Evolutionary conservation across 2,113 vertebrate species (phyloP), one percentile per base, ranked within the genome.

Genomic region (Notothenia rossii): DNA sequence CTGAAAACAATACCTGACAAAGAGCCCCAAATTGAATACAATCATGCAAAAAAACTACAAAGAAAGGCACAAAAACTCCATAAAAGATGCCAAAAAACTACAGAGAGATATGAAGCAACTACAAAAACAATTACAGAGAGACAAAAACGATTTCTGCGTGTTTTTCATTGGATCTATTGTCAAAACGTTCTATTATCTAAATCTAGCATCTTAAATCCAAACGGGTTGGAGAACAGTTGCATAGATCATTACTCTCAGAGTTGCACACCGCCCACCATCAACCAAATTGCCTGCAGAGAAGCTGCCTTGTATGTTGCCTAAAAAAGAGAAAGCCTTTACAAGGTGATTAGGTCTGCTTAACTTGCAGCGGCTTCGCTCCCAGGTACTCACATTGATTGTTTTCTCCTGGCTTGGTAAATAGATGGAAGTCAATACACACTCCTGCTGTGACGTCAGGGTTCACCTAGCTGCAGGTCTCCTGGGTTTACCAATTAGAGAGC

Each of bases 381-480:
- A 22, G 48, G 50, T 78, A 82, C 82, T 89, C 88, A 71, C 80
- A 91, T 86, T 88, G 92, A 92, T 93, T 87, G 87, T 75, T 86
- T 81, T 86, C 84, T 77, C 68, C 80, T 83, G 80, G 22, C 65
- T 61, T 48, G 77, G 81, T 87, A 87, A 90, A 88, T 63, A 76
- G 82, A 73, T 77, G 81, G 72, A 72, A 81, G 86, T 90, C 89
- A 49, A 87, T 92, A 80, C 56, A 33, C 72, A 33, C 72, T 73
- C 72, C 89, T 25, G 20, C 63, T 1, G 66, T 88, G 91, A 89
- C 84, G 79, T 89, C 86, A 90, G 85, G 75, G 69, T 81, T 85
- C 87, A 91, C 63, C 74, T 77, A 51, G 29, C 75, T 60, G 58
- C 50, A 40, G 59, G 73, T 87, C 89, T 83, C 80, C 69, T 3